phyloP scores from a whole-genome alignment of 2,888 invertebrate species.

The Troglohyphantes excavatus region DNA sequence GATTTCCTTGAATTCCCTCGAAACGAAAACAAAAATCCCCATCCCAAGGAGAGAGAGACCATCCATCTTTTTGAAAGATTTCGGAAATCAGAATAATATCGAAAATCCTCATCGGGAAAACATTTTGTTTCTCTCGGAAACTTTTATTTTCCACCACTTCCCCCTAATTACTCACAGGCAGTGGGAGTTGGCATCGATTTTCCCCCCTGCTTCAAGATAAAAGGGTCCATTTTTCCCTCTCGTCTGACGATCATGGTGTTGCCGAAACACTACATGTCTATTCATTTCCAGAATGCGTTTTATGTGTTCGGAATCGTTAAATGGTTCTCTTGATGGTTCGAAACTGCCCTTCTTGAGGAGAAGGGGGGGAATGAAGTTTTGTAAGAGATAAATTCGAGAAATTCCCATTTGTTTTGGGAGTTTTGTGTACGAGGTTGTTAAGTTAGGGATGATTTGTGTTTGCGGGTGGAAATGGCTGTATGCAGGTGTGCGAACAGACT shows the following conservation, averaged over 20 bases:
- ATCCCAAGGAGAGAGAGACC: no score
- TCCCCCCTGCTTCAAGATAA: no score
- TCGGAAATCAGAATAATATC: slow-evolving; percentile 12
- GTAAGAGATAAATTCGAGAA: not conserved
- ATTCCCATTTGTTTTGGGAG: not conserved
- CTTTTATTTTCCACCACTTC: slow-evolving; percentile 10
- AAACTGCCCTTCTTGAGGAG: not conserved
- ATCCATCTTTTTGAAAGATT: slow-evolving; percentile 32
- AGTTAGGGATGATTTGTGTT: no score
- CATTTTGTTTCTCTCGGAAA: slow-evolving; percentile 25
- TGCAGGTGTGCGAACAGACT: no score
- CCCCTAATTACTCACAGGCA: slow-evolving; percentile 21
- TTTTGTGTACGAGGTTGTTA: no score
- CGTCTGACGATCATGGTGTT: not conserved
- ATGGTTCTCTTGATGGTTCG: not conserved
- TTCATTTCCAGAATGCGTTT: not conserved
- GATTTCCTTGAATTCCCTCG: no score
- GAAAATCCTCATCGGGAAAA: slow-evolving; percentile 34
- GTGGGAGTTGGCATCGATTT: not conserved
- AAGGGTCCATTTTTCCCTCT: not conserved
- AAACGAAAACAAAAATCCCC: no score
- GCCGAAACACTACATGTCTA: not conserved
- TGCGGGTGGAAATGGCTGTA: no score
- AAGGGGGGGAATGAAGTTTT: not conserved
- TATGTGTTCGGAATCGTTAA: slow-evolving; percentile 13